Evolutionary conservation across 2,797 vertebrate genomes (phyloP).

Genomic region (Oreochromis mossambicus): DNA sequence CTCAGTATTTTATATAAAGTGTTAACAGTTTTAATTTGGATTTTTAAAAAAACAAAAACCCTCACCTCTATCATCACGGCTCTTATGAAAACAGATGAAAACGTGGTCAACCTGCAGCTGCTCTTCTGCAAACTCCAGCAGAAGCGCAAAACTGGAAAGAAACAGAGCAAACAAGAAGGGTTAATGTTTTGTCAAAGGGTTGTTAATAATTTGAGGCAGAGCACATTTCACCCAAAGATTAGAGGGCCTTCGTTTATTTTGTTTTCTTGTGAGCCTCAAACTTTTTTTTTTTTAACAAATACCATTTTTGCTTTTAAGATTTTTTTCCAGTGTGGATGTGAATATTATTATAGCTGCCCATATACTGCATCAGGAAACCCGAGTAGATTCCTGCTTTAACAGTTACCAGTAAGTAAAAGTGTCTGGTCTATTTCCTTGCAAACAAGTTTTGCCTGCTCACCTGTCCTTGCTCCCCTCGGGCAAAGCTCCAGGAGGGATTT

Average conservation of each 20-base stretch:
- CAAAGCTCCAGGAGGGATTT: conserved; percentile 90
- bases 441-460: conserved; percentile 55
- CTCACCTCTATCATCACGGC: conserved; percentile 92
- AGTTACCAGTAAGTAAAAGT: background rate
- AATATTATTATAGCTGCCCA: background rate
- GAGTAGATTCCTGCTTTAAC: background rate
- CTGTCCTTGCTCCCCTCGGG: conserved; percentile 98
- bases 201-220: background rate
- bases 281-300: background rate
- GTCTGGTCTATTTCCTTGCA: background rate
- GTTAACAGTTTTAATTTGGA: background rate
- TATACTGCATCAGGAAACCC: background rate
- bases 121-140: conserved; percentile 96
- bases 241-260: background rate
- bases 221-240: background rate
- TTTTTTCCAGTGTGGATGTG: background rate
- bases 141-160: conserved; percentile 84
- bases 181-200: background rate
- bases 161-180: background rate
- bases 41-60: background rate
- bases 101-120: conserved; percentile 89
- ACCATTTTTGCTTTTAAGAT: background rate
- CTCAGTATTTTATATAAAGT: background rate
- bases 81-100: conserved; percentile 98
- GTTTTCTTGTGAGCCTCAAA: background rate